A percentile compares a stretch with the other conserved stretches of the same genome.
Conservation (phyloP, 2,113 vertebrate genomes). For the Mohoua ochrocephala region DNA sequence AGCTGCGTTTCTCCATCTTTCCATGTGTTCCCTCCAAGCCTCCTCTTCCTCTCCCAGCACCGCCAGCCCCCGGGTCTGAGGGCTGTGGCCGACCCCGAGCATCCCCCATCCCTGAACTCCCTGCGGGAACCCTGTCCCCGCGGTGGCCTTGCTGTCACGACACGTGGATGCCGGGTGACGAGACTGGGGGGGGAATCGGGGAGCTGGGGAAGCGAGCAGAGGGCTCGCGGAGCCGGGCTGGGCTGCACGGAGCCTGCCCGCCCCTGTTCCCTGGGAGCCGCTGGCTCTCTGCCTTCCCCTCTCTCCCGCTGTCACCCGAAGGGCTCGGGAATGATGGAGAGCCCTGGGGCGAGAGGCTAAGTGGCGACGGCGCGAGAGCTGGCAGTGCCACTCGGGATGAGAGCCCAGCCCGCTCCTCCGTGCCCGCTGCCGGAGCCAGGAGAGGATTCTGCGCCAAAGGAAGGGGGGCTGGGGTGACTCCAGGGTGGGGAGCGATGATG, state of each 20-base stretch:
- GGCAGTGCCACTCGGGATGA: not conserved
- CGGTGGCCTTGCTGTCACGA: not conserved
- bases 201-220: not conserved
- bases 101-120: not conserved
- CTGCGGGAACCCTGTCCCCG: not conserved
- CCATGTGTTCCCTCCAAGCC: not conserved
- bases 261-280: not conserved
- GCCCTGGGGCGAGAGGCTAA: conserved; percentile 13
- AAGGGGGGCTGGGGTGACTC: not conserved
- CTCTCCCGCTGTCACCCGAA: conserved; percentile 16
- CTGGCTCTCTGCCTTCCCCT: not conserved
- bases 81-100: not conserved
- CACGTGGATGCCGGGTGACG: accelerated
- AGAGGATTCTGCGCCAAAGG: not conserved
- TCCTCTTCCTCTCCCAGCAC: not conserved
- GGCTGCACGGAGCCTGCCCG: not conserved
- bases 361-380: not conserved
- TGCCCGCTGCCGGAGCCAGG: not conserved
- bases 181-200: accelerated
- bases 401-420: not conserved
- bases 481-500: accelerated
- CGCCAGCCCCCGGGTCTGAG: accelerated
- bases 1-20: not conserved
- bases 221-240: accelerated
- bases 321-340: conserved; percentile 11